Conservation (phyloP, 2,888 invertebrate species). For the Parapristionchus giblindavisi region DNA sequence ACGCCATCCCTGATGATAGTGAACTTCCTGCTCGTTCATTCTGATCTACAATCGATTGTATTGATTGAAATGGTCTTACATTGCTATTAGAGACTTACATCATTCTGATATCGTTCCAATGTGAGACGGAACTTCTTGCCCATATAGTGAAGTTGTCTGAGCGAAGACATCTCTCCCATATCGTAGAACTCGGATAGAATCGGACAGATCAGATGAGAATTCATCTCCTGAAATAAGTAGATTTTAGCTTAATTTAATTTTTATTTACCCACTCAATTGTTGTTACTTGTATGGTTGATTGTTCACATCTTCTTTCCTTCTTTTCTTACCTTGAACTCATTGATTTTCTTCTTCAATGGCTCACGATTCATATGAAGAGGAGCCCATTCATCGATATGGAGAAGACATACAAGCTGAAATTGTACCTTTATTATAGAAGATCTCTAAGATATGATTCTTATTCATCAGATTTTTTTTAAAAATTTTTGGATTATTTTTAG, state of each 20-base stretch:
- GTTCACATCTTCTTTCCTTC: background rate
- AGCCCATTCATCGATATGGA: too few species aligned
- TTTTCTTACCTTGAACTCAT: background rate
- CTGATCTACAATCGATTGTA: background rate
- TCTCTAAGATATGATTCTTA: too few species aligned
- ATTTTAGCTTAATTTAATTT: background rate
- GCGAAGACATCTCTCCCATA: background rate
- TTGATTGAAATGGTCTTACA: too few species aligned
- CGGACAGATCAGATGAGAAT: background rate
- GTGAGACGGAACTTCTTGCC: background rate
- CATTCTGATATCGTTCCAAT: background rate
- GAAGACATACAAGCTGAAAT: too few species aligned
- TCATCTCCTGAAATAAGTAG: background rate
- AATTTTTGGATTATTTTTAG: too few species aligned
- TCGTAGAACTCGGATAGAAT: background rate
- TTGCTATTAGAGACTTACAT: background rate
- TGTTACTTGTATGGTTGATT: background rate
- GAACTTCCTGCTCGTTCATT: background rate
- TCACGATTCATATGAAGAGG: background rate
- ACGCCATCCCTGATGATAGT: constrained; percentile 4
- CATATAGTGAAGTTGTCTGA: background rate
- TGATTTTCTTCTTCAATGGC: background rate
- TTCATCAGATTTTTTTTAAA: too few species aligned
- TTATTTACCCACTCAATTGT: background rate
- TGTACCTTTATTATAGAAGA: too few species aligned